Base-by-base conservation (phyloP, 2,113 vertebrate genomes). In the Orycteropus afer region DNA sequence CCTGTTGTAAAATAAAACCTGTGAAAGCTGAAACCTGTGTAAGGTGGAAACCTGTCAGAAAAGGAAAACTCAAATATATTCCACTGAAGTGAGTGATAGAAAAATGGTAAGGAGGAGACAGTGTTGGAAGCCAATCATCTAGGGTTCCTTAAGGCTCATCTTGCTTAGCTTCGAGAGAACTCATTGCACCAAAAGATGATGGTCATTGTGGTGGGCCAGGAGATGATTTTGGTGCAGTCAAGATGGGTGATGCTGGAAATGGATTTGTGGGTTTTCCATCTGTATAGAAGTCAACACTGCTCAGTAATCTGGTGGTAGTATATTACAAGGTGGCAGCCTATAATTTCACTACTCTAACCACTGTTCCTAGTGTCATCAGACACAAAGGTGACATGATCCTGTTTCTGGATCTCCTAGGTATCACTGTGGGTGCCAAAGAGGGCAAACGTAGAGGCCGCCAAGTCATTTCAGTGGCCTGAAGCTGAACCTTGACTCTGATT, bases 381-480 rank as follows among this genome's bases (percentile, higher is more conserved):
- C 99, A 99, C 97, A 99, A 99, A 98, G 99, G 99, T 88, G 99
- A 99, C 97, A 99, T 99, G 98, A 99, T 99, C 94, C 99, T 99
- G 99, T 17, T 69, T 69, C 67, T 69, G n/a, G 67, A 69, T 25
- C 67, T 69, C 12, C 61, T 32, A 29, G 13, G 61, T 71, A 71
- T 71, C n/a, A 40, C 9, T 7, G 37, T 40, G n/a, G 67, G 37
- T 22, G 20, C 20, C 67, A 71, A 22, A 11, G 17, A 22, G 7
- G 18, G 67, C 15, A 74, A 25, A 45, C 11, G 23, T 25, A 12
- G 22, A 45, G n/a, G 37, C 10, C 25, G 18, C 37, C 20, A 71
- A 40, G n/a, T 71, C 37, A 71, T 40, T 71, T 6, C 94, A 99
- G 99, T 99, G 98, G 99, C 99, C 96, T 99, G 99, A 97, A 99